Conservation (phyloP, 2,888 invertebrate species). For the Plebejus melissa region DNA sequence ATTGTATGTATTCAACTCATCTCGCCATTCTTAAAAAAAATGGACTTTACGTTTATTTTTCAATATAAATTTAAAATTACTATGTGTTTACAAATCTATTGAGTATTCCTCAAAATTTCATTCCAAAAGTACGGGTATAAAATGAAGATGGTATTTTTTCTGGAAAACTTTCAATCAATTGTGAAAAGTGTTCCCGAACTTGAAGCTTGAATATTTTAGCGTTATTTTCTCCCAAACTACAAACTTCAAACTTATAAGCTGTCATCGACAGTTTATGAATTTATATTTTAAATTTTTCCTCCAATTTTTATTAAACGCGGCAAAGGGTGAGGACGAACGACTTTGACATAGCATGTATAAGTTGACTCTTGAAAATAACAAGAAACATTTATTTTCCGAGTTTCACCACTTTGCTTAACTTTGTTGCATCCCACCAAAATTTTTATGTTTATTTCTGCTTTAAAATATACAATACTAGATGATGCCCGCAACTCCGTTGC, state of each 20-base stretch:
- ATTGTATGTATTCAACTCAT: no score
- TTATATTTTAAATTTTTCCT: conserved; percentile 18
- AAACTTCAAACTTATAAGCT: conserved; percentile 14
- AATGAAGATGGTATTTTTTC: background rate
- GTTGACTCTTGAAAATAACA: background rate
- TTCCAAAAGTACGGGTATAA: background rate
- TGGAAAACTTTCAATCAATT: background rate
- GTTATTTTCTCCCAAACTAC: conserved; percentile 24
- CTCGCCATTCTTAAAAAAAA: no score
- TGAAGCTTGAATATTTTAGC: conserved; percentile 20
- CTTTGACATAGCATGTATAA: background rate
- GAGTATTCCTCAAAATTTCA: background rate
- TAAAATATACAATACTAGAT: no score
- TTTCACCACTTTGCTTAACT: background rate
- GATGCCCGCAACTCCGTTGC: no score
- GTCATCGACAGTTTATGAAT: conserved; percentile 21
- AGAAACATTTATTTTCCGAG: background rate
- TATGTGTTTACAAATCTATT: background rate
- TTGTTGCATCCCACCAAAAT: no score
- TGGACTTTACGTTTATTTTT: no score
- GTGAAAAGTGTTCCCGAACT: conserved; percentile 17
- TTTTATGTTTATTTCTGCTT: no score
- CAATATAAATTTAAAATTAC: no score
- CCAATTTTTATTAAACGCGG: background rate
- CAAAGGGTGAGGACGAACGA: background rate